Conservation (phyloP, 2,797 vertebrate genomes). For the Karalla daura region DNA sequence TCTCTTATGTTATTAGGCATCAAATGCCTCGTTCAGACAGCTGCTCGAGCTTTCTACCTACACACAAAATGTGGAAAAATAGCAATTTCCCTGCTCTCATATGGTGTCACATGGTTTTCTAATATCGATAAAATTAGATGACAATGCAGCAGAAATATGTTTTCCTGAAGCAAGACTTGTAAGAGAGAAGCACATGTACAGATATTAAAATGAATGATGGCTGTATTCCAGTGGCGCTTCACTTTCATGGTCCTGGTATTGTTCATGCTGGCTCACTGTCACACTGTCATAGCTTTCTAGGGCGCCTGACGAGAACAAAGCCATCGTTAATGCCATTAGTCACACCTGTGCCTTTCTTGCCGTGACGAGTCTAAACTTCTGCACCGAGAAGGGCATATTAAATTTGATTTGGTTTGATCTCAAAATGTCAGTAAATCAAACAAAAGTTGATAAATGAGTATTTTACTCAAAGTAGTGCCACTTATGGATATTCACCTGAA, state of each 20-base stretch:
- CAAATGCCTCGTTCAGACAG: constrained; percentile 29
- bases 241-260: background rate
- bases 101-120: background rate
- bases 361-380: background rate
- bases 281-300: background rate
- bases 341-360: background rate
- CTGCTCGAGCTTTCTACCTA: constrained; percentile 7
- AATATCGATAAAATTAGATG: background rate
- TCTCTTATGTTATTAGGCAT: constrained; percentile 45
- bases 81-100: background rate
- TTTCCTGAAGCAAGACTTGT: background rate
- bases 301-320: background rate
- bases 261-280: background rate
- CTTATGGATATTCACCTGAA: background rate
- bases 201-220: background rate
- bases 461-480: background rate
- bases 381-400: background rate
- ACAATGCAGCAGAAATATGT: background rate
- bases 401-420: background rate
- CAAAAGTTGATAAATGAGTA: background rate
- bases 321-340: background rate
- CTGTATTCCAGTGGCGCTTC: background rate
- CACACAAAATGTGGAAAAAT: constrained; percentile 3
- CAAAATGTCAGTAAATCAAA: no score
- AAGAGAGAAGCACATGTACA: background rate